Base-by-base conservation (phyloP, 1,140 invertebrate genomes). In the Schlechtendalia chinensis region DNA sequence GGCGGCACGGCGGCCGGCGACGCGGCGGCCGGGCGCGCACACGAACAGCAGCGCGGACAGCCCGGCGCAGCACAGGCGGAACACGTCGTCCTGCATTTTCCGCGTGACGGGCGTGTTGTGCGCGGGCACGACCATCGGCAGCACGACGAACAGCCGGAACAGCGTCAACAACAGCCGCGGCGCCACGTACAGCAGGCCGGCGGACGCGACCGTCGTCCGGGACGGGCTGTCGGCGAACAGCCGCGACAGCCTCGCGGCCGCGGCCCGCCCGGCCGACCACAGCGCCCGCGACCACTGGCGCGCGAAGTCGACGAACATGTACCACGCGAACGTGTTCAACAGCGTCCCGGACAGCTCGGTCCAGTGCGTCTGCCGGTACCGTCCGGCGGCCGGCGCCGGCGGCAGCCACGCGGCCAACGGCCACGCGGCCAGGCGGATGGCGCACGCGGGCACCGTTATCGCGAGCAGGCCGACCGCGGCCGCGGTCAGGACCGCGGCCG, bases 301-400 rank as follows among this genome's bases (percentile, higher is more conserved):
- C 96, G 89, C 0, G 94, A 91, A 2, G 89, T 86, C 58, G 97
- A 88, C 96, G 96, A 98, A 85, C 96, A 97, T 2, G 96, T 88
- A 86, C 98, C n/a, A n/a, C n/a, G n/a, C n/a, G n/a, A n/a, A 99
- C 24, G 96, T 91, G 0, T 97, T 96, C 85, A 92, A 94, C 0
- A 96, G 95, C 0, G 95, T 93, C 0, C 97, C 98, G 84, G 99
- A 98, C 0, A 99, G 87, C 86, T 99, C 97, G 85, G 99, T 96
- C 0, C 98, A 91, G 61, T 90, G 61, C 8, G 81, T 88, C 56
- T 89, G 87, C 8, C 90, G 87, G 14, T 83, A n/a, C 50, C n/a
- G 75, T 53, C 80, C 3, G n/a, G 84, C 81, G 16, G 84, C 84
- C 86, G 87, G 32, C 85, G 86, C 59, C 16, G 87, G 86, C 8